Conservation (phyloP, 2,113 vertebrate species). For the Spea multiplicata region DNA sequence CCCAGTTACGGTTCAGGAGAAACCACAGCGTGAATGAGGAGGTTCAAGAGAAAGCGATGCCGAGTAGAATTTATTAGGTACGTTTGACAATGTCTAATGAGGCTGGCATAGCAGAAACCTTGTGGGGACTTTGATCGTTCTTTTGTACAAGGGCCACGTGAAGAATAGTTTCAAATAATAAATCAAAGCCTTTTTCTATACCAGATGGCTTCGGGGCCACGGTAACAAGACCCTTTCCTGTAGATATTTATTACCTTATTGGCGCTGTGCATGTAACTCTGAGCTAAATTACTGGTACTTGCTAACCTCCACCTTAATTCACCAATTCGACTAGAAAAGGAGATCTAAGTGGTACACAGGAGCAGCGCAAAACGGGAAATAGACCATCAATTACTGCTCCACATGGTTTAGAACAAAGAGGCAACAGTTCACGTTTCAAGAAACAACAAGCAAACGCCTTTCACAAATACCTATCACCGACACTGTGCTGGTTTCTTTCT, state of each 20-base stretch:
- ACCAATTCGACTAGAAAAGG: no score
- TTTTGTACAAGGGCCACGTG: background rate
- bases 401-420: no score
- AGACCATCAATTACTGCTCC: no score
- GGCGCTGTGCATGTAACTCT: no score
- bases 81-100: background rate
- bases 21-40: background rate
- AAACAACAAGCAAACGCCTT: no score
- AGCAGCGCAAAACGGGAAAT: no score
- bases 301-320: no score
- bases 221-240: background rate
- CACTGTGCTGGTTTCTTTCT: no score
- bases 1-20: background rate
- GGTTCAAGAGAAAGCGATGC: background rate
- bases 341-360: no score
- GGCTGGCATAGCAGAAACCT: background rate
- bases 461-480: no score
- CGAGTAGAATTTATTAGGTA: slow-evolving; percentile 3
- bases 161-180: background rate
- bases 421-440: no score
- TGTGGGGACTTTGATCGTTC: slow-evolving; percentile 3
- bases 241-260: background rate
- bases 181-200: background rate
- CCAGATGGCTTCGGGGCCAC: background rate
- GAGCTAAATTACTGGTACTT: no score